Base-by-base conservation (phyloP, 2,797 vertebrate species). In the Distichodus sexfasciatus region DNA sequence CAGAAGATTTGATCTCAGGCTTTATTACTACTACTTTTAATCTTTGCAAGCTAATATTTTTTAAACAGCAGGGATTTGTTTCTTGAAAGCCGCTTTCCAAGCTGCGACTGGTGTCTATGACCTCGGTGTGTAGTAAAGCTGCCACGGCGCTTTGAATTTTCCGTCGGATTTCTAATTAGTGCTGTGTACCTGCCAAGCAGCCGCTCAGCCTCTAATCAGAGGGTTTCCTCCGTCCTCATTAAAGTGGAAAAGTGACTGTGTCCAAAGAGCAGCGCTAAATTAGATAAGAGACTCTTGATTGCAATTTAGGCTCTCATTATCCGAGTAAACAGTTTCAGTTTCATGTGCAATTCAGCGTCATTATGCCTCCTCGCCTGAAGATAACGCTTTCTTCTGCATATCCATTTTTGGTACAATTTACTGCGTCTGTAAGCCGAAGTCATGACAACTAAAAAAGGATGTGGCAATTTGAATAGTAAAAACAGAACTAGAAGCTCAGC, bases 181-280 rank as follows among this genome's bases (percentile, higher is more conserved):
- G 64, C 66, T 77, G 83, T 81, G 81, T 82, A 77, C 83, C 82
- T 68, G 61, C 51, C 38, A 4, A 58, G 76, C 82, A 83, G 79
- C 84, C 83, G 79, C 81, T 77, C 80, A 87, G 83, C 17, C 58
- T 84, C 82, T 80, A 85, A 89, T 85, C 84, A 83, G 75, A 84
- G 77, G 79, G 72, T 84, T 88, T 87, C 85, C 86, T 87, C 79
- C 66, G 65, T 48, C 74, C 63, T 86, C 76, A 65, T 84, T 78
- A 66, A 69, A 76, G 57, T 55, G 68, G 10, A 64, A 59, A 54
- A 62, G 46, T 36, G 40, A 65, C 68, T 19, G 59, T 29, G 65
- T 62, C 63, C 72, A 54, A 63, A 31, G 46, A 62, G 54, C 54
- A 46, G 63, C 67, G 43, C 50, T 28, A 61, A 62, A 53, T 51